These are phyloP conservation scores for Motacilla alba DNA, from an alignment of 2,113 vertebrate genomes.

Conservation along the genomic window DNA sequence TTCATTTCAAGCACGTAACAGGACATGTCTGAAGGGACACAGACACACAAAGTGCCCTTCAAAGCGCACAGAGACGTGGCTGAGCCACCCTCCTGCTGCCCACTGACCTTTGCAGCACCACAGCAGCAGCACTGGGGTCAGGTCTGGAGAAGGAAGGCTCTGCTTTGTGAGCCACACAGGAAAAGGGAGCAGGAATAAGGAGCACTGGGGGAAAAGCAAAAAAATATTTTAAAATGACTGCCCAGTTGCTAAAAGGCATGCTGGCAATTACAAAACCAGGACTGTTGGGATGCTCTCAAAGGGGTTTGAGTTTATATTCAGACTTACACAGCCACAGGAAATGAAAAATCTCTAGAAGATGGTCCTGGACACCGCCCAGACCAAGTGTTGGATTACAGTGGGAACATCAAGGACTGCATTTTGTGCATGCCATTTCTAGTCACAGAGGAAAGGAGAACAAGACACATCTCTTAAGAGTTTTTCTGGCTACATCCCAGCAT, in stretches of 20 bases:
- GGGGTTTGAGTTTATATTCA: not conserved
- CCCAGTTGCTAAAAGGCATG: not conserved
- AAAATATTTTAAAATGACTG: not conserved
- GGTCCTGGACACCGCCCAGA: not conserved
- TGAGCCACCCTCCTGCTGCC: not conserved
- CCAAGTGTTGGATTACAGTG: not conserved
- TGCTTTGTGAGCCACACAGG: not conserved
- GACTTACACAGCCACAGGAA: not conserved
- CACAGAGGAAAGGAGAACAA: not conserved
- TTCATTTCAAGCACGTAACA: not conserved
- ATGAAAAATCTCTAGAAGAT: not conserved
- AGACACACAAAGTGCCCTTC: not conserved
- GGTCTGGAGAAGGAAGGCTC: not conserved
- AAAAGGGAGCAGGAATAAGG: not conserved
- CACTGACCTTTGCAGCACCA: not conserved
- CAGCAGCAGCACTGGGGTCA: not conserved
- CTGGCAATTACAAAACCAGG: not conserved
- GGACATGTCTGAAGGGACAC: not conserved
- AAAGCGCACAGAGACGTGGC: not conserved
- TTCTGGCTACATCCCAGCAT: not conserved
- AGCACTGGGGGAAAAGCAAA: not conserved
- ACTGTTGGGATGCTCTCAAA: not conserved
- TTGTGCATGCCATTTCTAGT: not conserved
- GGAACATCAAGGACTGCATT: not conserved
- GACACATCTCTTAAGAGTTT: not conserved